Evolutionary conservation across 2,888 invertebrate genomes (phyloP).

Genomic region (Mythimna impura): DNA sequence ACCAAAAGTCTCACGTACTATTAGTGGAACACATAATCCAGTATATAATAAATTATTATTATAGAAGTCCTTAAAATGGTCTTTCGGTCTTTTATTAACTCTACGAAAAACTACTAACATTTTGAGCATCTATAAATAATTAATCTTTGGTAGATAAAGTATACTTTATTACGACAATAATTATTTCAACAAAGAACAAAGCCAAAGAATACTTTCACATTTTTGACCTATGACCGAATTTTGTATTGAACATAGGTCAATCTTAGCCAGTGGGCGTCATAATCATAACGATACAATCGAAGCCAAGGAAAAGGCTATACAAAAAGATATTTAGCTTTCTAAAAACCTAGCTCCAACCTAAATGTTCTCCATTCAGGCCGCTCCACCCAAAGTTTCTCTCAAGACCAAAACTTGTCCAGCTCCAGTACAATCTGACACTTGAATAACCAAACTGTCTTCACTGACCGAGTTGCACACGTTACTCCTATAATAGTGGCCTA

Average conservation of each 20-base stretch:
- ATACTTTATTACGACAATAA: constrained; percentile 1
- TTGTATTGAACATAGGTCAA: constrained; percentile 14
- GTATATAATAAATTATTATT: too few relatives aligned
- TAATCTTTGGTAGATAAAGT: neutral
- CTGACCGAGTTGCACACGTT: constrained; percentile 68
- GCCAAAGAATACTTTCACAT: constrained; percentile 33
- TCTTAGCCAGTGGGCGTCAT: constrained; percentile 31
- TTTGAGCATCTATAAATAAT: neutral
- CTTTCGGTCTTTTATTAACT: too few relatives aligned
- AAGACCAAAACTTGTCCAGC: constrained; percentile 38
- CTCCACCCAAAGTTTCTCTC: constrained; percentile 51
- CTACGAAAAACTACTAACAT: neutral
- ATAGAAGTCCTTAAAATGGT: too few relatives aligned
- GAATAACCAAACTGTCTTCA: constrained; percentile 69
- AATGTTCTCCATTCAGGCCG: constrained; percentile 25
- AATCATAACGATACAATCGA: constrained; percentile 18
- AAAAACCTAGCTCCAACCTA: neutral
- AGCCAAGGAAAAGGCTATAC: neutral
- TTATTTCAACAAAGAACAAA: constrained; percentile 30
- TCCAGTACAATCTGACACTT: constrained; percentile 61
- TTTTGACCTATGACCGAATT: constrained; percentile 23
- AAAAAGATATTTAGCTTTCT: neutral
- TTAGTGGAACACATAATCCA: too few relatives aligned
- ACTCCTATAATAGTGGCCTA: constrained; percentile 76
- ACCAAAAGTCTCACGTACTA: too few relatives aligned